Evolutionary conservation across 2,113 vertebrate species (phyloP).

Genomic region (Elephantulus edwardii): DNA sequence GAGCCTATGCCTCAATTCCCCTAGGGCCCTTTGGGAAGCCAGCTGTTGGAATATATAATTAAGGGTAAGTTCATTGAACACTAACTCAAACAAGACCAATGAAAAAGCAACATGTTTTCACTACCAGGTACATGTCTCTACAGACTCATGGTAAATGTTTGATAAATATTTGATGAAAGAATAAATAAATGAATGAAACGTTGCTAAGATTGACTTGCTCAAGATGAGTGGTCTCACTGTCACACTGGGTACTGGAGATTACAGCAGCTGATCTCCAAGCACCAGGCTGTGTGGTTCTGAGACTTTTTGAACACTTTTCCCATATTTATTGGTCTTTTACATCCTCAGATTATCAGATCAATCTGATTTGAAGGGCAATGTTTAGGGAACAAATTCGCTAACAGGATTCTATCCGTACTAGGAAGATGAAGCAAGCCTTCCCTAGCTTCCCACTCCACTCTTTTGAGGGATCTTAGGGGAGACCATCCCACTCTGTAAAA

Average conservation of each 20-base stretch:
- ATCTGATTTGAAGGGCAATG: constrained; percentile 31
- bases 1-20: constrained; percentile 29
- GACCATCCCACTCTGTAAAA: neutral
- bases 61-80: constrained; percentile 38
- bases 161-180: constrained; percentile 66
- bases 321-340: constrained; percentile 16
- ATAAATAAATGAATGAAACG: constrained; percentile 47
- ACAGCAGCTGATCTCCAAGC: neutral
- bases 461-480: neutral
- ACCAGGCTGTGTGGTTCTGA: neutral
- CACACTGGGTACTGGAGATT: neutral
- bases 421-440: constrained; percentile 8
- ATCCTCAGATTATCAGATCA: constrained; percentile 28
- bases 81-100: constrained; percentile 57
- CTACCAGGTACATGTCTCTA: constrained; percentile 15
- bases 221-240: constrained; percentile 3
- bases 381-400: constrained; percentile 3
- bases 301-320: constrained; percentile 10
- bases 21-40: constrained; percentile 27
- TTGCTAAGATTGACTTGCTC: constrained; percentile 19
- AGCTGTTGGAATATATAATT: constrained; percentile 46
- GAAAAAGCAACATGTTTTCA: constrained; percentile 57
- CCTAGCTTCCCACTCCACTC: neutral
- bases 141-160: constrained; percentile 33
- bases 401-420: neutral